Evolutionary conservation across 1,140 invertebrate species (phyloP).

Genomic region (Leptinotarsa texana): DNA sequence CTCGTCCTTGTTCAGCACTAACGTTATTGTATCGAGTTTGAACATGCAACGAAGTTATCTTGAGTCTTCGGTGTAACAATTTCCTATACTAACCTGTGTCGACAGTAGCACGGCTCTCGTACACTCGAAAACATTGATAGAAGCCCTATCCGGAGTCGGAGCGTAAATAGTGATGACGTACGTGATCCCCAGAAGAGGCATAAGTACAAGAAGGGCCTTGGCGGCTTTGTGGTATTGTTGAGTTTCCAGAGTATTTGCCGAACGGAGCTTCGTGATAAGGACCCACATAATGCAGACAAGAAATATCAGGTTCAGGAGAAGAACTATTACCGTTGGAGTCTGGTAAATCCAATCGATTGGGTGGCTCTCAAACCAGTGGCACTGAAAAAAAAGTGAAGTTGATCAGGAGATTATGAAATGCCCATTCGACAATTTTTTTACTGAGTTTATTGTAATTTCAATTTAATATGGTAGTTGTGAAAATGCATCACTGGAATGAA

Average conservation of each 20-base stretch:
- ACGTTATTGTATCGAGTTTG: no score
- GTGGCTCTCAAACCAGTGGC: constrained; percentile 58
- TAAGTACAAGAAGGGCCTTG: constrained; percentile 84
- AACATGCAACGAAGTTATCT: no score
- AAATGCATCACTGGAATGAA: no score
- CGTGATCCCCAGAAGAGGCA: constrained; percentile 86
- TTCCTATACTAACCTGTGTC: constrained; percentile 67
- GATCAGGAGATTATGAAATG: neutral
- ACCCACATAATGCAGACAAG: constrained; percentile 92
- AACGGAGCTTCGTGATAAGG: constrained; percentile 87
- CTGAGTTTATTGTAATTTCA: no score
- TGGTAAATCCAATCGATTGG: constrained; percentile 81
- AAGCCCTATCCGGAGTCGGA: constrained; percentile 63
- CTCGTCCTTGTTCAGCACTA: no score
- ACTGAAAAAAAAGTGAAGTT: constrained; percentile 36
- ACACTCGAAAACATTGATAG: constrained; percentile 63
- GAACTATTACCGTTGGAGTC: constrained; percentile 70
- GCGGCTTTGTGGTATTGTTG: constrained; percentile 88
- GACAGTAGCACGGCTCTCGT: constrained; percentile 76
- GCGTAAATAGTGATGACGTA: constrained; percentile 80
- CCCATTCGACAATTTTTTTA: no score
- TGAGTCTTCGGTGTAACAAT: no score
- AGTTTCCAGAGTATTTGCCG: constrained; percentile 82
- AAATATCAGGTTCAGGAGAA: constrained; percentile 84
- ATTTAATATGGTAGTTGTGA: no score